Evolutionary conservation across 2,113 vertebrate genomes (phyloP).

Genomic region (Pelecanoides urinatrix): DNA sequence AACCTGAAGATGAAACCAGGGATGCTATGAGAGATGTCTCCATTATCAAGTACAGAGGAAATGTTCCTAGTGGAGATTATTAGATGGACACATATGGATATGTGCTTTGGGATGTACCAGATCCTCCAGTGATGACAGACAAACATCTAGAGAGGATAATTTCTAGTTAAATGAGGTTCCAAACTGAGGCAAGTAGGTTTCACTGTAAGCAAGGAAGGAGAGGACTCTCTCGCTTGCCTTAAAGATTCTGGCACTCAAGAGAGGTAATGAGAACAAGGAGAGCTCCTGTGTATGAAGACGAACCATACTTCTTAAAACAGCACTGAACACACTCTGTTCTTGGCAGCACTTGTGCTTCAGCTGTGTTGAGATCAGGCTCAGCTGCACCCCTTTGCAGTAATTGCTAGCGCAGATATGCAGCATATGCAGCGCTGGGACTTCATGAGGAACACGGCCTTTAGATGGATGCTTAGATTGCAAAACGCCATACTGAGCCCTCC

Average conservation of each 20-base stretch:
- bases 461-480: constrained; percentile 61
- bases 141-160: background rate
- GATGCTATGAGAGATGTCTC: background rate
- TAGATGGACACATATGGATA: background rate
- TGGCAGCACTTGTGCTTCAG: constrained; percentile 38
- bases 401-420: constrained; percentile 16
- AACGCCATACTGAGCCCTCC: constrained; percentile 38
- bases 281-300: background rate
- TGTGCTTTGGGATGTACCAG: background rate
- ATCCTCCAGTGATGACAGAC: background rate
- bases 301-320: background rate
- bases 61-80: background rate
- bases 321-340: constrained; percentile 4
- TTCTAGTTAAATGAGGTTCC: background rate
- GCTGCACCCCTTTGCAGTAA: constrained; percentile 42
- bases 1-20: background rate
- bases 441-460: background rate
- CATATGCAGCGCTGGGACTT: background rate
- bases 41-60: background rate
- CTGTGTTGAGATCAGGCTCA: constrained; percentile 59
- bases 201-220: background rate
- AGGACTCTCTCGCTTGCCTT: background rate
- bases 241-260: background rate
- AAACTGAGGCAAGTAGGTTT: background rate
- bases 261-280: constrained; percentile 25